phyloP scores from a whole-genome alignment of 2,797 vertebrate species.

The Xiphorhynchus erythropygius region DNA sequence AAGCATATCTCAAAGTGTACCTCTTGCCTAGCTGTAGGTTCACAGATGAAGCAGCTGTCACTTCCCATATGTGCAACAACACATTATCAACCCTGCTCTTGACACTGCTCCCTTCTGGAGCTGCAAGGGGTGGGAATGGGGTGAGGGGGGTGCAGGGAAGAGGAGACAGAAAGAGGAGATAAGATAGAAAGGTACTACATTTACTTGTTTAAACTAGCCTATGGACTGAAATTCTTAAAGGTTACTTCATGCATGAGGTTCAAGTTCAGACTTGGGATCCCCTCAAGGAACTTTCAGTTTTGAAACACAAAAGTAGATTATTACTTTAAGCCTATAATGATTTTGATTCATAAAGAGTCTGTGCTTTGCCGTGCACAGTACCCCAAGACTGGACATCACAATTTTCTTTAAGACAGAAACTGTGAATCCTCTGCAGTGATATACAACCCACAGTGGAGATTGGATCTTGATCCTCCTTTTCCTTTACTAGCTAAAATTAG shows the following conservation, averaged over 20 bases:
- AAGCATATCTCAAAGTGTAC: background rate
- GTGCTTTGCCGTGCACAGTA: background rate
- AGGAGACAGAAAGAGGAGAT: background rate
- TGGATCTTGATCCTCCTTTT: background rate
- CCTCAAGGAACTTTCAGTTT: background rate
- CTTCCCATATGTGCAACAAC: background rate
- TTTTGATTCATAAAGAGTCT: background rate
- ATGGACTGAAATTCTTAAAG: background rate
- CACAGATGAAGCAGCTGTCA: background rate
- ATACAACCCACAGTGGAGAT: background rate
- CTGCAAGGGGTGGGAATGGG: background rate
- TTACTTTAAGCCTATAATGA: background rate
- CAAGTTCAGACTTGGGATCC: background rate
- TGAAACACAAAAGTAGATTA: background rate
- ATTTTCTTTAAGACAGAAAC: background rate
- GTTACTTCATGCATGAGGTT: background rate
- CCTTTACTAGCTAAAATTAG: background rate
- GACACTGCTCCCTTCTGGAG: background rate
- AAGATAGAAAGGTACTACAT: background rate
- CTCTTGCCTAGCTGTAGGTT: background rate
- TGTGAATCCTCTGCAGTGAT: background rate
- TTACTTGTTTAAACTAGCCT: background rate
- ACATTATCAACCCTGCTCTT: background rate
- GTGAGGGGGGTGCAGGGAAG: rapidly evolving
- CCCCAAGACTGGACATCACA: background rate